phyloP scores from a whole-genome alignment of 2,113 vertebrate species.

The Castor canadensis region DNA sequence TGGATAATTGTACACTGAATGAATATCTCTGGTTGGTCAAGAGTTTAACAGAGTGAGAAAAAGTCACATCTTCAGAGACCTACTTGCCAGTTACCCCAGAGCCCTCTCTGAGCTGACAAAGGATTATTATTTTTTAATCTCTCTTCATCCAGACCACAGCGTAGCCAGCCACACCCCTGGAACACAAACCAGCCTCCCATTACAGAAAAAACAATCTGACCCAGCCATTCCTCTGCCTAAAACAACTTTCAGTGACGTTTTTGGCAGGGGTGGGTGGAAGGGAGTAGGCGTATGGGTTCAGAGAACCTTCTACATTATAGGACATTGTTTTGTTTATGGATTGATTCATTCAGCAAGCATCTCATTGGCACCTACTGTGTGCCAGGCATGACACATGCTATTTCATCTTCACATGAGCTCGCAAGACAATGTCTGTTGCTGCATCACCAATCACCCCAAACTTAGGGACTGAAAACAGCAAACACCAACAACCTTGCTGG shows the following conservation, averaged over 20 bases:
- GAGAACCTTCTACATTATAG: background rate
- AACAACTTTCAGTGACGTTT: background rate
- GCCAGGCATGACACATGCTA: too few species aligned
- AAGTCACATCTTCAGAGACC: background rate
- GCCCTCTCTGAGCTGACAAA: background rate
- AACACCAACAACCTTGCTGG: too few species aligned
- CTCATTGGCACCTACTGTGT: background rate
- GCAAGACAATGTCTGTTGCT: background rate
- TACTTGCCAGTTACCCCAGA: background rate
- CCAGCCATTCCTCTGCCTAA: background rate
- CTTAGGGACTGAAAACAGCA: background rate
- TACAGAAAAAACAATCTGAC: conserved; percentile 61
- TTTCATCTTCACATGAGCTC: background rate
- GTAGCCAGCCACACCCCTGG: conserved; percentile 18
- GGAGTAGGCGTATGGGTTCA: background rate
- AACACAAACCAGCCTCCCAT: conserved; percentile 15
- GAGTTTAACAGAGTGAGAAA: background rate
- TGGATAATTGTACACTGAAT: background rate
- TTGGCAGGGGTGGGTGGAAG: background rate
- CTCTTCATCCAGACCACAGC: background rate
- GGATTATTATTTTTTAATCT: conserved; percentile 46
- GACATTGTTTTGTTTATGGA: background rate
- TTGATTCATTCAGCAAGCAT: background rate
- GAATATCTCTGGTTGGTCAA: background rate
- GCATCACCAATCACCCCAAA: background rate